These are phyloP conservation scores for Hydrozoanthus tunicans DNA, from an alignment of 64 coral and sea anemone genomes.

Conservation along the genomic window DNA sequence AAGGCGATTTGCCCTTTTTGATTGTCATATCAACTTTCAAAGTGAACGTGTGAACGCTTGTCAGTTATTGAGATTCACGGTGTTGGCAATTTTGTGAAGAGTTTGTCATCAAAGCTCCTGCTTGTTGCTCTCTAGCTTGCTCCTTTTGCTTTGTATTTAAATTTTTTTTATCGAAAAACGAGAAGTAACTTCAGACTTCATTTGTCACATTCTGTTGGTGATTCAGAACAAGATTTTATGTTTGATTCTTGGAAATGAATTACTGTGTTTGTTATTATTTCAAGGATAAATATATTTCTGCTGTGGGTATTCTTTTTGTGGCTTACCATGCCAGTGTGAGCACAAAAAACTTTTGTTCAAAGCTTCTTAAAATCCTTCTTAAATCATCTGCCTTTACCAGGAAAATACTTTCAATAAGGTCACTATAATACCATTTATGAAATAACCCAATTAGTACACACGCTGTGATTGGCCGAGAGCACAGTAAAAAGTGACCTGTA, in stretches of 20 bases:
- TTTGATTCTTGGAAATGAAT: not conserved
- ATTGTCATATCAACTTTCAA: constrained; percentile 43
- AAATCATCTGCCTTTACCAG: not conserved
- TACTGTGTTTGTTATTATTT: not conserved
- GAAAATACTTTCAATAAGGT: not conserved
- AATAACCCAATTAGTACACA: too few relatives aligned
- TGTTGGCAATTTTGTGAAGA: not conserved
- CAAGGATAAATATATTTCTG: not conserved
- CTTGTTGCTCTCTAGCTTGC: not conserved
- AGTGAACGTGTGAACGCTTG: not conserved
- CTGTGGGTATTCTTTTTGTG: not conserved
- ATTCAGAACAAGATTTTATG: not conserved
- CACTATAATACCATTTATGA: too few relatives aligned
- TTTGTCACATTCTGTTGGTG: not conserved
- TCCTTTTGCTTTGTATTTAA: not conserved
- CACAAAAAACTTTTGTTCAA: not conserved
- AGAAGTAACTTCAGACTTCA: not conserved
- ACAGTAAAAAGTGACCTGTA: too few relatives aligned
- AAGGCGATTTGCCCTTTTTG: not conserved
- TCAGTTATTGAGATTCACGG: not conserved
- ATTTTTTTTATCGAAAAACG: not conserved
- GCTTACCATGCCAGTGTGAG: not conserved
- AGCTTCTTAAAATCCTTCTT: not conserved
- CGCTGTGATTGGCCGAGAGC: too few relatives aligned
- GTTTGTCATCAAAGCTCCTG: not conserved